Percentiles rank a stretch among this genome's conserved stretches.
Evolutionary conservation across 2,113 vertebrate genomes (phyloP).

Genomic region (Lucifuga dentata): DNA sequence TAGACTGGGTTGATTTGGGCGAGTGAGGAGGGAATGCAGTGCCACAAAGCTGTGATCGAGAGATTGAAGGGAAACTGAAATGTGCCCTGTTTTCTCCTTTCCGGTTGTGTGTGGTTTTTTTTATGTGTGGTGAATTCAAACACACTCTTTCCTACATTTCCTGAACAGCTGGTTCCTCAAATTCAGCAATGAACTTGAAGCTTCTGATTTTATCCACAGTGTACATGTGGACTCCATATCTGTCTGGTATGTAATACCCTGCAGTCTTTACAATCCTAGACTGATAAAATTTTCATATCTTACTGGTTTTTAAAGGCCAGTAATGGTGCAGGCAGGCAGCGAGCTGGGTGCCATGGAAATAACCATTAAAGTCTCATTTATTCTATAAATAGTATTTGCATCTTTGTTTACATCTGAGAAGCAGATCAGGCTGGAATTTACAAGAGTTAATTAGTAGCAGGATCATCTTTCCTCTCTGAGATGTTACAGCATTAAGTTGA

Average conservation of each 20-base stretch:
- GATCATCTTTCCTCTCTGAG: slow-evolving; percentile 17
- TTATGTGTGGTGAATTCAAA: slow-evolving; percentile 13
- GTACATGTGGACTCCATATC: too few relatives aligned
- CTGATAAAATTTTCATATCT: too few relatives aligned
- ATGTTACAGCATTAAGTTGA: background rate
- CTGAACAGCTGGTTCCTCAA: slow-evolving; percentile 8
- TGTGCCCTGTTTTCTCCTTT: background rate
- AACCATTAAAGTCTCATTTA: too few relatives aligned
- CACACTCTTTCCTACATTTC: too few relatives aligned
- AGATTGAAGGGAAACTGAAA: slow-evolving; percentile 18
- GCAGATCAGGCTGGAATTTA: background rate
- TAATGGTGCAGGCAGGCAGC: too few relatives aligned
- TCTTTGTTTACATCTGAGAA: background rate
- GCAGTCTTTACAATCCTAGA: background rate
- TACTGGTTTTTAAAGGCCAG: too few relatives aligned
- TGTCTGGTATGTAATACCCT: too few relatives aligned
- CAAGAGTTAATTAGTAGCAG: background rate
- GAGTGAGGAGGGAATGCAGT: background rate
- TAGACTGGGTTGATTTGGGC: slow-evolving; percentile 7
- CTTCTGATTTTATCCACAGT: background rate
- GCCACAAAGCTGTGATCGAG: background rate
- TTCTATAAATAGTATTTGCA: too few relatives aligned
- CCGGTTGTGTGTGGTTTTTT: background rate
- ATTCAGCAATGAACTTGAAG: background rate
- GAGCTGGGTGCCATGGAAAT: too few relatives aligned